Percentiles rank a stretch among this genome's conserved stretches.
These are phyloP conservation scores for Aphrocallistes beatrix DNA, from an alignment of 37 sponge, comb jelly and placozoan genomes.

Conservation along the genomic window DNA sequence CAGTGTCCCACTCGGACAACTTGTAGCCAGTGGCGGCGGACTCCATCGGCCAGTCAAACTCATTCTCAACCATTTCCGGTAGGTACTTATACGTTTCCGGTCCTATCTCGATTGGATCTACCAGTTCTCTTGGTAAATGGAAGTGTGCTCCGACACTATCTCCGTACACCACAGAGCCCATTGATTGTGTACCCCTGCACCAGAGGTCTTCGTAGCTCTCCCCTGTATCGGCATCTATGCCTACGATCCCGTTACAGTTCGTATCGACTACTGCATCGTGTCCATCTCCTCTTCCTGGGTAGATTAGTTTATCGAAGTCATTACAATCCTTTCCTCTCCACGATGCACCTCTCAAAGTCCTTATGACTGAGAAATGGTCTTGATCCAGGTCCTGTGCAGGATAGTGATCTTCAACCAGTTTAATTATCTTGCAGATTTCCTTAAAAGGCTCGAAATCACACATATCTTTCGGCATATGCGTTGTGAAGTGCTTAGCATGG, in stretches of 20 bases:
- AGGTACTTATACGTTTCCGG: slow-evolving; percentile 47
- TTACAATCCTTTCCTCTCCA: slow-evolving; percentile 88
- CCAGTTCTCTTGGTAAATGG: slow-evolving; percentile 66
- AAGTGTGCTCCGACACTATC: slow-evolving; percentile 88
- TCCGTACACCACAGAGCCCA: slow-evolving; percentile 64
- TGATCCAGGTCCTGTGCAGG: slow-evolving; percentile 64
- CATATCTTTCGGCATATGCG: neutral
- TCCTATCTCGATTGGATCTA: slow-evolving; percentile 44
- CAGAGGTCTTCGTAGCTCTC: slow-evolving; percentile 64
- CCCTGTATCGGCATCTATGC: slow-evolving; percentile 41
- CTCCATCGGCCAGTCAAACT: slow-evolving; percentile 91
- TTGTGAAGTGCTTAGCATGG: neutral
- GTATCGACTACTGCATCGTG: slow-evolving; percentile 56
- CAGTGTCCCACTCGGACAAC: slow-evolving; percentile 39
- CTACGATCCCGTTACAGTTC: slow-evolving; percentile 80
- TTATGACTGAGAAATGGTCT: slow-evolving; percentile 51
- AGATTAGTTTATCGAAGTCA: slow-evolving; percentile 35
- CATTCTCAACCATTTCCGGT: slow-evolving; percentile 61
- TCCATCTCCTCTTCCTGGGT: slow-evolving; percentile 49
- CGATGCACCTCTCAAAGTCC: slow-evolving; percentile 56
- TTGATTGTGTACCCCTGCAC: slow-evolving; percentile 56
- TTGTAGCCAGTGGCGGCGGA: slow-evolving; percentile 56
- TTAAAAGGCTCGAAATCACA: slow-evolving; percentile 25
- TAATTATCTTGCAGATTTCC: slow-evolving; percentile 57
- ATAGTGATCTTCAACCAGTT: slow-evolving; percentile 49